Evolutionary conservation across 2,888 invertebrate genomes (phyloP).

Genomic region (Sinhomidia bicolor): DNA sequence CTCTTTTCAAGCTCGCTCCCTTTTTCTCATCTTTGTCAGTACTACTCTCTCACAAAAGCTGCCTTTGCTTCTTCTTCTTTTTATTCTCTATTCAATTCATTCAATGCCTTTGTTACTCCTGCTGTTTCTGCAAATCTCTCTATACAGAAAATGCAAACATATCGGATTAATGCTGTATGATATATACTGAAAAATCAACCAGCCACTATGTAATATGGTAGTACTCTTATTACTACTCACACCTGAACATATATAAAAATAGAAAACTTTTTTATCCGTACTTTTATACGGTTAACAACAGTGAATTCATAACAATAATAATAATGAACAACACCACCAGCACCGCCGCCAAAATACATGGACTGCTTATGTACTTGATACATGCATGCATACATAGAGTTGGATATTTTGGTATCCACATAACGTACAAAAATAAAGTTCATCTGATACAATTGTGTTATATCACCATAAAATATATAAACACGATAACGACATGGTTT

Average conservation of each 20-base stretch:
- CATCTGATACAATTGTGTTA: neutral
- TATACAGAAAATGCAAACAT: neutral
- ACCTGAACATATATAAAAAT: constrained; percentile 78
- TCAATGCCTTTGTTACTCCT: constrained; percentile 18
- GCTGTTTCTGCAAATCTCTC: constrained; percentile 15
- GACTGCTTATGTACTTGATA: neutral
- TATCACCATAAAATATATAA: neutral
- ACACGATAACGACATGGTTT: neutral
- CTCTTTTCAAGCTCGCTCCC: neutral
- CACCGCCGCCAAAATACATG: constrained; percentile 18
- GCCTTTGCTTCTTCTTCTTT: neutral
- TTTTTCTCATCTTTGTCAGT: constrained; percentile 28
- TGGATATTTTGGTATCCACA: neutral
- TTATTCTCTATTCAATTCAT: constrained; percentile 9
- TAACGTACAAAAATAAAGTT: neutral
- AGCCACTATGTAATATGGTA: neutral
- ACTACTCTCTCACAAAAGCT: no score
- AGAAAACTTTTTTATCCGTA: neutral
- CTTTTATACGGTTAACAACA: neutral
- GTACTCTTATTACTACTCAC: constrained; percentile 74
- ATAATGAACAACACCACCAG: constrained; percentile 35
- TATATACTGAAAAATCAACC: constrained; percentile 14
- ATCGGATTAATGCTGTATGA: constrained; percentile 25
- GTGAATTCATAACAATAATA: constrained; percentile 48
- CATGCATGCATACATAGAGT: neutral